phyloP scores from a whole-genome alignment of 1,140 invertebrate genomes.

The Batillaria attramentaria region DNA sequence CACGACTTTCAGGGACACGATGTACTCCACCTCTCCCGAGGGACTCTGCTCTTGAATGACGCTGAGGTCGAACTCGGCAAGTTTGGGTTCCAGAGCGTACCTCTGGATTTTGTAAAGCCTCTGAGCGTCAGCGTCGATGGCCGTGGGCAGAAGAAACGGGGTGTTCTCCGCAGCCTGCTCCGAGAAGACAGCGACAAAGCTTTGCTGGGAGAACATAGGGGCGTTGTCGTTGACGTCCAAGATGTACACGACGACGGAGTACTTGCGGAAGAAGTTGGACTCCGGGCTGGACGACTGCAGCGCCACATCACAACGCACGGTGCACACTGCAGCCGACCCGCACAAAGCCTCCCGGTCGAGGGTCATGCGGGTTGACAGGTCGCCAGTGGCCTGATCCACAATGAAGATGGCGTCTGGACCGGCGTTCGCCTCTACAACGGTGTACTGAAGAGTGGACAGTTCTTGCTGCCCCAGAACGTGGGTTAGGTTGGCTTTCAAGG shows the following conservation, averaged over 20 bases:
- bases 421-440: not conserved
- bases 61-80: constrained; percentile 39
- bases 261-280: constrained; percentile 43
- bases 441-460: constrained; percentile 19
- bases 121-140: constrained; percentile 69
- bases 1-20: constrained; percentile 42
- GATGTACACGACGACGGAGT: constrained; percentile 44
- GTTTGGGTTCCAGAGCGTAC: constrained; percentile 44
- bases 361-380: constrained; percentile 30
- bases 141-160: constrained; percentile 77
- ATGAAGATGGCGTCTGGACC: constrained; percentile 32
- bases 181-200: constrained; percentile 40
- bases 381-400: constrained; percentile 39
- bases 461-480: constrained; percentile 3
- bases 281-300: constrained; percentile 33
- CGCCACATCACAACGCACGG: constrained; percentile 37
- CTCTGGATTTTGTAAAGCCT: constrained; percentile 72
- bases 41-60: not conserved
- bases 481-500: constrained; percentile 15
- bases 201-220: constrained; percentile 78
- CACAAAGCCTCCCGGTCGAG: constrained; percentile 52
- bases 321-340: constrained; percentile 28
- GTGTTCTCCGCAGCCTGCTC: constrained; percentile 74
- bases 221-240: constrained; percentile 93
- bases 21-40: constrained; percentile 26